A percentile compares a stretch with the other conserved stretches of the same genome.
Conservation (phyloP, 2,113 vertebrate genomes). For the Balaeniceps rex region DNA sequence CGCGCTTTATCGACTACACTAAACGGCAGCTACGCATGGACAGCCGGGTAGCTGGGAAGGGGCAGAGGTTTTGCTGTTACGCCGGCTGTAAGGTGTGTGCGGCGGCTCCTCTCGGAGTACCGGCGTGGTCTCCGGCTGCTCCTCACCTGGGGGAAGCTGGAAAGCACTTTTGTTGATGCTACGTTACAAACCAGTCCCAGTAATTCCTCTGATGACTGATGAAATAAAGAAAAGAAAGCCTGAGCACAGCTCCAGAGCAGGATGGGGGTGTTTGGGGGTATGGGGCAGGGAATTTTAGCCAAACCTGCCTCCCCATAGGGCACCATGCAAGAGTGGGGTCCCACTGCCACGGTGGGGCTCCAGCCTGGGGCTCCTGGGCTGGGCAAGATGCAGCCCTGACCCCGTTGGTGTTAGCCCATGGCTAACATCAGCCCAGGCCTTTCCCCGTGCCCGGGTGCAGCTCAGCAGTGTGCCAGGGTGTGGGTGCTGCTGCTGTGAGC, state of each 20-base stretch:
- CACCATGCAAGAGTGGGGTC: too few species aligned
- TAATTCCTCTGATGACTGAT: neutral
- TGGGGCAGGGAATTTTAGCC: neutral
- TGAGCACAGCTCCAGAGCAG: neutral
- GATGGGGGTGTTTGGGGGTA: neutral
- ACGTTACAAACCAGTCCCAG: neutral
- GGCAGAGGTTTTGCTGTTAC: neutral
- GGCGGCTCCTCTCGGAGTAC: neutral
- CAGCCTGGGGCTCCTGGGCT: neutral
- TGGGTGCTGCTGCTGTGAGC: neutral
- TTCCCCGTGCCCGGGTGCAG: fast-evolving
- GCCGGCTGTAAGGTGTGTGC: fast-evolving
- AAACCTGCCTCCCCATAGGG: neutral
- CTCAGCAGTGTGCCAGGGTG: fast-evolving
- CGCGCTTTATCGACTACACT: fast-evolving
- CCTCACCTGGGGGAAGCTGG: neutral
- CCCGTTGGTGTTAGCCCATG: fast-evolving
- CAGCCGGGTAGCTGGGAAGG: neutral
- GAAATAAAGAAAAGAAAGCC: neutral
- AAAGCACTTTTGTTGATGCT: neutral
- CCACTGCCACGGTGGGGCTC: fast-evolving
- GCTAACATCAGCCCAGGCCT: neutral
- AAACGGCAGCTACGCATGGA: fast-evolving
- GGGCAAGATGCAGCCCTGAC: fast-evolving
- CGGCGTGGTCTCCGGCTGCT: fast-evolving